phyloP scores from a whole-genome alignment of 1,140 invertebrate genomes.

The Rhysida immarginata region DNA sequence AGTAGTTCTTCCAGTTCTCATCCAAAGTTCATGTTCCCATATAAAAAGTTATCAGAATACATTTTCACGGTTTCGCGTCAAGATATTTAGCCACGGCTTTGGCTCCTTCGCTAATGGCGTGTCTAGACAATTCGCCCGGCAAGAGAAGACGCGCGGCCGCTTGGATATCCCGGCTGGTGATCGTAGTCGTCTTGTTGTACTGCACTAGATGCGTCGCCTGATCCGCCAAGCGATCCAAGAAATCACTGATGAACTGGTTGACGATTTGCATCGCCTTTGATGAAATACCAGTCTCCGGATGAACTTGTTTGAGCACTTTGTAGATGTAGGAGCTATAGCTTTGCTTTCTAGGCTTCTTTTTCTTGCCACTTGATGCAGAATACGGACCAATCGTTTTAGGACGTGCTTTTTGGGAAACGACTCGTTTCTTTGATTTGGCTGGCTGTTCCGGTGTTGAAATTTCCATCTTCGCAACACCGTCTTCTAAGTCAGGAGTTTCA shows the following conservation, averaged over 20 bases:
- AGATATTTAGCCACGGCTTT: constrained; percentile 36
- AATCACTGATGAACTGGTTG: constrained; percentile 33
- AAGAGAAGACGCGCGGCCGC: constrained; percentile 29
- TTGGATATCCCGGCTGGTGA: constrained; percentile 30
- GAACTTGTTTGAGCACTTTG: constrained; percentile 29
- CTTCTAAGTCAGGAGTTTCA: too few relatives aligned
- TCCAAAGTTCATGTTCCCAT: too few relatives aligned
- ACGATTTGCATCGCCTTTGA: constrained; percentile 37
- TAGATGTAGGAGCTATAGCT: background rate
- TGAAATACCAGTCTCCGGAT: constrained; percentile 37
- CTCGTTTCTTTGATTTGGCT: background rate
- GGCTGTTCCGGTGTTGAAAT: too few relatives aligned
- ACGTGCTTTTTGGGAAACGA: too few relatives aligned
- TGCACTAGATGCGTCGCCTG: constrained; percentile 24
- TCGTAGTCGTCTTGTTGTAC: constrained; percentile 27
- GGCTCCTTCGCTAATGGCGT: constrained; percentile 35
- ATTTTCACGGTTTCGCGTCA: too few relatives aligned
- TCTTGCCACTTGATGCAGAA: background rate
- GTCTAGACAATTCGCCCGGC: constrained; percentile 31
- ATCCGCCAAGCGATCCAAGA: constrained; percentile 29
- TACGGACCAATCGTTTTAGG: too few relatives aligned
- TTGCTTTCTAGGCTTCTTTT: constrained; percentile 16
- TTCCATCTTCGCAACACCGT: too few relatives aligned
- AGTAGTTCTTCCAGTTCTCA: too few relatives aligned
- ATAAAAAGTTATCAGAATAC: too few relatives aligned